Evolutionary conservation across 2,113 vertebrate genomes (phyloP), one percentile per base, ranked within the genome.

Genomic region (Vicugna pacos): DNA sequence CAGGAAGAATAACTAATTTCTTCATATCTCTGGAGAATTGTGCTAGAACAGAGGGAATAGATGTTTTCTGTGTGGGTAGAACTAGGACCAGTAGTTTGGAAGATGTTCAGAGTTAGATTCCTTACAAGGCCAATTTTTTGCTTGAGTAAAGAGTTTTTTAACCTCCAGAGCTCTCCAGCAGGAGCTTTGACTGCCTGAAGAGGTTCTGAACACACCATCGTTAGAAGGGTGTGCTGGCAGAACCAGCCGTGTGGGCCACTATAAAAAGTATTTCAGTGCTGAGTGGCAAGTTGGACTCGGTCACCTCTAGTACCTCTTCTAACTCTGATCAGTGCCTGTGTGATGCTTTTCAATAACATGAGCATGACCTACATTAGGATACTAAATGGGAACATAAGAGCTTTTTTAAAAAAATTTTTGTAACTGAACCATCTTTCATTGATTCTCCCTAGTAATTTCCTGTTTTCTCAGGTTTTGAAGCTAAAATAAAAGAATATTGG

Each of bases 401-500:
- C 19, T 86, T 72, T 32, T 5, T 0, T 3, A 75, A 46, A 8
- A 30, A 48, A 17, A 1, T 46, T 42, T 82, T 30, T 9, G 20
- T 60, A 82, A 84, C 30, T 75, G 50, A 70, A 60, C 35, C 13
- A 48, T 96, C 93, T 96, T 96, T 94, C 50, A 92, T 77, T 93
- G 80, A 72, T 62, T 91, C 52, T 94, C 32, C 42, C 75, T 64
- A 96, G 26, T 89, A 91, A 69, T 86, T 91, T 95, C 60, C 35
- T 96, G 9, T 95, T 93, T 93, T 94, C 75, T 42, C 7, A 90
- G 32, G 24, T 95, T 92, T 75, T 32, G 24, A 90, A 95, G 48
- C 56, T 89, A 38, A 93, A 95, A 79, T 91, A n/a, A 84, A 91
- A 80, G 52, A 70, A 77, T 82, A 6, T 88, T 94, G 64, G 14